Base-by-base conservation (phyloP, 2,797 vertebrate genomes). In the Synaphobranchus kaupii region DNA sequence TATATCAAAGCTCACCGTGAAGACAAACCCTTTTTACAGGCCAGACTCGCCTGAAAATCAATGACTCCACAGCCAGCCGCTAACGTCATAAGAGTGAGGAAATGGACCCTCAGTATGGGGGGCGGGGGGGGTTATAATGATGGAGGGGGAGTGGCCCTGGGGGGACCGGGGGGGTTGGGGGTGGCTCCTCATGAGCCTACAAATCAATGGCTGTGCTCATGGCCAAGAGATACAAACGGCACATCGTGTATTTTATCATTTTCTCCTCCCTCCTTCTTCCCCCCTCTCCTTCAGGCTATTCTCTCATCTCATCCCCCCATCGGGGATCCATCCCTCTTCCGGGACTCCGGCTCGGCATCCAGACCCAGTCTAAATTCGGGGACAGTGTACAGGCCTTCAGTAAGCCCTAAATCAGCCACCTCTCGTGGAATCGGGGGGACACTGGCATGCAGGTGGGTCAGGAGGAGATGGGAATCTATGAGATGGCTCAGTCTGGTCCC, bases 201-300 rank as follows among this genome's bases (percentile, higher is more conserved):
- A 88, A 89, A 95, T 94, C 94, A 94, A 94, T 94, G 88, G 90
- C 84, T 86, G 90, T 90, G 88, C 90, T 93, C 89, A 86, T 66
- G 10, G 89, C 89, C 83, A 87, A 89, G 89, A 86, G 76, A 92
- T 90, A 92, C 91, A 86, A 71, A 88, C 92, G 90, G 84, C 85
- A 86, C 90, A 63, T 89, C 93, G 85, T 90, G 92, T 90, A 87
- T 88, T 71, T 88, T 85, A 44, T 86, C 84, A 88, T 89, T 84
- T 84, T 66, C 48, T 68, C 87, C 85, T 85, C 85, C 20, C 68
- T 85, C 84, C 25, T 39, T 39, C 39, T 39, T 34, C 83, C 56
- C 83, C 73, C 81, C 87, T 73, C 58, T 87, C 50, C 68, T 63
- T 71, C 17, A 25, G 56, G 78, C n/a, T 66, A 44, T 50, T 28